A percentile compares a stretch with the other conserved stretches of the same genome.
Conservation (phyloP, 35 echinoderm and acorn worm genomes). For the Stichopus chloronotus region DNA sequence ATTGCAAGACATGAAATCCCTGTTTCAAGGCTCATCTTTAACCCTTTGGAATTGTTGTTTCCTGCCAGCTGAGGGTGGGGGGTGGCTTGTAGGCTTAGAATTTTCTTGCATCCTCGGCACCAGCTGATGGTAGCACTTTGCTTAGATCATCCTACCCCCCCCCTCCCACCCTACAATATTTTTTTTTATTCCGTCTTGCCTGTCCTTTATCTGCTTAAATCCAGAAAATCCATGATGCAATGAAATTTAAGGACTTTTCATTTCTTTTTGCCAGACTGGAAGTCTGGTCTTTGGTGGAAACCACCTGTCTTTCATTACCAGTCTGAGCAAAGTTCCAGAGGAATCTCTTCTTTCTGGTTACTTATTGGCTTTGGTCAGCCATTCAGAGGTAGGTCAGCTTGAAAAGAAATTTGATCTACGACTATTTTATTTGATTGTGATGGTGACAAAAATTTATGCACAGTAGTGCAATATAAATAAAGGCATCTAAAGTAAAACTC, state of each 20-base stretch:
- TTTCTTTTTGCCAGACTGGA: conserved; percentile 70
- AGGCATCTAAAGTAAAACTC: not conserved
- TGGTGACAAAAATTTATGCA: not conserved
- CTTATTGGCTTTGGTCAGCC: conserved; percentile 85
- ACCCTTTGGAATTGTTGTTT: too few species aligned
- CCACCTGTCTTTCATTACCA: conserved; percentile 78
- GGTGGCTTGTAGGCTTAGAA: too few species aligned
- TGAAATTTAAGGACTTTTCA: not conserved
- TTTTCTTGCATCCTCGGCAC: too few species aligned
- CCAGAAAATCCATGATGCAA: not conserved
- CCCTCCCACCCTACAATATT: too few species aligned
- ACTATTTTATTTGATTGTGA: not conserved
- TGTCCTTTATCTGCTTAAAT: too few species aligned
- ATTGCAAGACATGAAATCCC: too few species aligned
- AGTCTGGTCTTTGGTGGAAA: conserved; percentile 85
- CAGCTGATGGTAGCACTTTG: too few species aligned
- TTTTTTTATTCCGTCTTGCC: too few species aligned
- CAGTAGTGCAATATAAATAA: not conserved
- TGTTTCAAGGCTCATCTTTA: too few species aligned
- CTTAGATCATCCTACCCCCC: too few species aligned
- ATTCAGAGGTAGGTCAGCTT: conserved; percentile 84
- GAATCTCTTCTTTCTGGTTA: conserved; percentile 73
- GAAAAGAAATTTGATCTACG: not conserved
- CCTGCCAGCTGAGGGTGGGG: too few species aligned
- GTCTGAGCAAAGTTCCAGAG: conserved; percentile 83